These are phyloP conservation scores for Fistularia commersonii DNA, from an alignment of 2,797 vertebrate species.

Conservation along the genomic window DNA sequence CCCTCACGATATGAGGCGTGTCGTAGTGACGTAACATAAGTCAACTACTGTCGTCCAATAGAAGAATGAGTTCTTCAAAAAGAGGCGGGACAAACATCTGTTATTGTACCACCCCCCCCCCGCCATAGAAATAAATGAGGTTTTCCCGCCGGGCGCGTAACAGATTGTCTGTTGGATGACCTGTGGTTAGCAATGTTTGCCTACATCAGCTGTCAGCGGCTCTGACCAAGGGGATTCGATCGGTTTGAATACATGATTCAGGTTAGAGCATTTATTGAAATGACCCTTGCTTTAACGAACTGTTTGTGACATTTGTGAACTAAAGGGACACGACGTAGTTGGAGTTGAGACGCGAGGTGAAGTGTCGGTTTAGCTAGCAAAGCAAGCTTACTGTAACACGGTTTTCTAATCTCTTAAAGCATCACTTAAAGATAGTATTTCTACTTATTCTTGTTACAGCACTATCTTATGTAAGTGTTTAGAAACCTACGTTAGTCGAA, in stretches of 20 bases:
- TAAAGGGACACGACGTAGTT: no score
- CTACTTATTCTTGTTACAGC: background rate
- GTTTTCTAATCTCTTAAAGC: no score
- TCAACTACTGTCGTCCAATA: conserved; percentile 34
- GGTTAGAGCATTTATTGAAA: conserved; percentile 38
- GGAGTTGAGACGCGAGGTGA: no score
- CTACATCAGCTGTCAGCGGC: conserved; percentile 49
- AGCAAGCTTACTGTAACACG: no score
- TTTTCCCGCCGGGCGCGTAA: conserved; percentile 60
- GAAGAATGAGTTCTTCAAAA: background rate
- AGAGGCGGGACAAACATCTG: conserved; percentile 16
- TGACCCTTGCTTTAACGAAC: background rate
- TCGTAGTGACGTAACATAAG: background rate
- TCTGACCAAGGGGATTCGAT: conserved; percentile 43
- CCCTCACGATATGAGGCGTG: conserved; percentile 38
- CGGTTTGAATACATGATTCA: conserved; percentile 44
- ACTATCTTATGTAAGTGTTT: no score
- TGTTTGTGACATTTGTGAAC: no score
- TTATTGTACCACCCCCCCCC: no score
- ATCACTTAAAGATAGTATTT: background rate
- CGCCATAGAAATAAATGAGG: no score
- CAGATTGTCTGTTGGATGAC: conserved; percentile 21
- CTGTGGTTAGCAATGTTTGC: conserved; percentile 39
- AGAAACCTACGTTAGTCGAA: background rate
- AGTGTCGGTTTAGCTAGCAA: no score